These are phyloP conservation scores for Danio rerio DNA, from an alignment of 2,113 vertebrate genomes.

Conservation along the genomic window DNA sequence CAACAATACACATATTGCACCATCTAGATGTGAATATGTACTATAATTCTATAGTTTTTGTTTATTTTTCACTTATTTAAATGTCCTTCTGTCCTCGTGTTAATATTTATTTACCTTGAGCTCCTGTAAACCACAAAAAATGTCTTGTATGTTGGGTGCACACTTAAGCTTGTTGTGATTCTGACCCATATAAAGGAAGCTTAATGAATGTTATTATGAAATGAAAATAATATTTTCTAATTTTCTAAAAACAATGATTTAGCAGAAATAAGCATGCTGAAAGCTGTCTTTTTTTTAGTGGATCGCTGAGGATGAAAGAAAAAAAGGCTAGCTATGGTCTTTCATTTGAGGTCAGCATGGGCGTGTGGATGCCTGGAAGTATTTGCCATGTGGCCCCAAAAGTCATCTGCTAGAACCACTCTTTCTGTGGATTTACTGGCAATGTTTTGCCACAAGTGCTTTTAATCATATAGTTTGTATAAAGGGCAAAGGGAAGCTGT, in stretches of 20 bases:
- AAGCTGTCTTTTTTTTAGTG: no score
- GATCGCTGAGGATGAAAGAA: background rate
- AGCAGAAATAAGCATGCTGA: background rate
- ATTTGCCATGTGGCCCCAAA: constrained; percentile 8
- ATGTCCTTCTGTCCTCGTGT: no score
- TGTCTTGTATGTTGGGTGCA: no score
- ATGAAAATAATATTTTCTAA: background rate
- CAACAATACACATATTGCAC: no score
- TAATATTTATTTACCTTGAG: no score
- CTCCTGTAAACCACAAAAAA: no score
- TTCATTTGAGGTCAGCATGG: constrained; percentile 48
- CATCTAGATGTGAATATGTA: no score
- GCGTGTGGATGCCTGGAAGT: constrained; percentile 38
- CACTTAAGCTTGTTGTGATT: no score
- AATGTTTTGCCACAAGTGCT: constrained; percentile 44
- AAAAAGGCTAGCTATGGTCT: background rate
- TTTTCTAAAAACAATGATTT: no score
- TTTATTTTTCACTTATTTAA: background rate
- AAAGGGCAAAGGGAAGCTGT: constrained; percentile 1
- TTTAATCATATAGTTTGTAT: constrained; percentile 42
- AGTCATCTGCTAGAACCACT: constrained; percentile 12
- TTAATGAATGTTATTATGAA: background rate
- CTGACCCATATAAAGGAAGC: background rate
- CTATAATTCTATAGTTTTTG: background rate
- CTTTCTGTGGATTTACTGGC: constrained; percentile 55